Evolutionary conservation across 2,797 vertebrate species (phyloP).

Genomic region (Odontamblyopus rebecca): DNA sequence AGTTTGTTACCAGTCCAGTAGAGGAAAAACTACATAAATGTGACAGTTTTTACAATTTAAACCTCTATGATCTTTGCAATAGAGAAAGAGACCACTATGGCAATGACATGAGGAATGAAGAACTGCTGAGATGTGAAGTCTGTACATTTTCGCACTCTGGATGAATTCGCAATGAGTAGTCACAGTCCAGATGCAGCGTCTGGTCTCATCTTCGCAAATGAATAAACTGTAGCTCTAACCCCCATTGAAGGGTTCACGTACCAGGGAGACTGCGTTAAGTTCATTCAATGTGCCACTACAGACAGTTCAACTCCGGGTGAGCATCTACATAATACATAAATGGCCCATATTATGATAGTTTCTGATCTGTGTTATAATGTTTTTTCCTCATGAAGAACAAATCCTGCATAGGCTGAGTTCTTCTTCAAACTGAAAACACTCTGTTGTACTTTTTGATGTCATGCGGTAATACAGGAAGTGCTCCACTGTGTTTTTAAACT

Average conservation of each 20-base stretch:
- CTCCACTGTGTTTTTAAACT: too few relatives aligned
- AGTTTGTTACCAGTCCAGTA: too few relatives aligned
- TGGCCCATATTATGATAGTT: too few relatives aligned
- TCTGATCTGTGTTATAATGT: too few relatives aligned
- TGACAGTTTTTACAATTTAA: not conserved
- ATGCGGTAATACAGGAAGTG: too few relatives aligned
- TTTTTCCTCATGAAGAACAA: too few relatives aligned
- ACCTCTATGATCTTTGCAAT: not conserved
- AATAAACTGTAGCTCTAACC: conserved; percentile 38
- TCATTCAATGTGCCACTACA: conserved; percentile 45
- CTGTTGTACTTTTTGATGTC: too few relatives aligned
- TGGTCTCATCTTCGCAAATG: conserved; percentile 35
- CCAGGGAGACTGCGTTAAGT: conserved; percentile 33
- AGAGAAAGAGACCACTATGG: not conserved
- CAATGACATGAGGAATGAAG: not conserved
- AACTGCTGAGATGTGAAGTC: conserved; percentile 27
- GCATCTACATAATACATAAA: conserved; percentile 51
- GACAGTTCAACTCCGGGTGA: conserved; percentile 51
- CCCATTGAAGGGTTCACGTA: conserved; percentile 32
- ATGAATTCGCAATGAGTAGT: conserved; percentile 55
- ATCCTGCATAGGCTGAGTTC: too few relatives aligned
- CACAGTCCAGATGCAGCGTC: conserved; percentile 42
- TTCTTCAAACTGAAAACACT: too few relatives aligned
- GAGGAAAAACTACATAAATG: too few relatives aligned
- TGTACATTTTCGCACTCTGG: conserved; percentile 14